A percentile compares a stretch with the other conserved stretches of the same genome.
These are phyloP conservation scores for Phalanger gymnotis DNA, from an alignment of 2,797 vertebrate genomes.

Conservation along the genomic window DNA sequence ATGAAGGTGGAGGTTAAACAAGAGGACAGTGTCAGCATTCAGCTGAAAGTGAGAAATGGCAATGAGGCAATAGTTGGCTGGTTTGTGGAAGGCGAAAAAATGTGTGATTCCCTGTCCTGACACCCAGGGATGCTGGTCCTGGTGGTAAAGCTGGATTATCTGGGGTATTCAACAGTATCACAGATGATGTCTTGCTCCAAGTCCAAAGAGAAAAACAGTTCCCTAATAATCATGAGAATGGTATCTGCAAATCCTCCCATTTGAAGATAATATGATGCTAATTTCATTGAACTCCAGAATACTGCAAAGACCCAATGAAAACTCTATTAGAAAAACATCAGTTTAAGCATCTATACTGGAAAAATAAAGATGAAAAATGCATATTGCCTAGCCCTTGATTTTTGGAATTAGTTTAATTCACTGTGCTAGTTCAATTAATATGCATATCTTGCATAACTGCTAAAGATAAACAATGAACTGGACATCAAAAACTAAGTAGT, in stretches of 20 bases:
- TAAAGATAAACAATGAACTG: background rate
- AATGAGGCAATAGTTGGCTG: background rate
- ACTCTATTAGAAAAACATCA: background rate
- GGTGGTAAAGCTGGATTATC: background rate
- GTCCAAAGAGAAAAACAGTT: background rate
- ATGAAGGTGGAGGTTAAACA: background rate
- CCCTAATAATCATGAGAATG: background rate
- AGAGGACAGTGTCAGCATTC: background rate
- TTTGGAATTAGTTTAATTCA: background rate
- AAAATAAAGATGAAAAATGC: background rate
- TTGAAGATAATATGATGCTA: background rate
- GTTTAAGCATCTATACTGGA: background rate
- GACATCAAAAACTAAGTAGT: background rate
- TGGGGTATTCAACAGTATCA: background rate
- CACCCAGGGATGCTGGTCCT: background rate
- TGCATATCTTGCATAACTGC: background rate
- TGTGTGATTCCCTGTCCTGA: background rate
- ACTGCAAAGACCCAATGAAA: background rate
- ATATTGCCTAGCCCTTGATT: background rate
- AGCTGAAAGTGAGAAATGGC: background rate
- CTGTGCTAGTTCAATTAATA: background rate
- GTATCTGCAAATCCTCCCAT: background rate
- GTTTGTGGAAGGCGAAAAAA: background rate
- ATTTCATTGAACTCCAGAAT: background rate
- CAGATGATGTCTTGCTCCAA: background rate